Evolutionary conservation across 2,888 invertebrate species (phyloP).

Genomic region (Conus canariensis): DNA sequence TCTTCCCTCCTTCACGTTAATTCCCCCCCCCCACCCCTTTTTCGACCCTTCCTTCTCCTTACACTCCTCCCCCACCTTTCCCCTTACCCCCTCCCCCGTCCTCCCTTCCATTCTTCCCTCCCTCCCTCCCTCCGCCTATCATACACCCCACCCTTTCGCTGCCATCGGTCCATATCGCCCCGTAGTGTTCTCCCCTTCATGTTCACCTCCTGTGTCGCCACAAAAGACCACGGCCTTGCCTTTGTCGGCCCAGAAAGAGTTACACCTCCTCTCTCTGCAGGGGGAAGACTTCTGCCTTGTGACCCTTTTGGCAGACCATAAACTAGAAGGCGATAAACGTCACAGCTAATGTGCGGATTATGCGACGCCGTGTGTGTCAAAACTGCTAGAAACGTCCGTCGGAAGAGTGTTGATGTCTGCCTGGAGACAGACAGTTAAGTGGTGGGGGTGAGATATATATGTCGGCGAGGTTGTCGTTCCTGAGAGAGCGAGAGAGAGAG

Average conservation of each 20-base stretch:
- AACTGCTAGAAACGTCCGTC: background rate
- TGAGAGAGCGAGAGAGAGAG: background rate
- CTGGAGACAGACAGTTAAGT: background rate
- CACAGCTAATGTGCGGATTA: conserved; percentile 9
- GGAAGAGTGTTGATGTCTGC: background rate
- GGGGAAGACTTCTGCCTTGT: background rate
- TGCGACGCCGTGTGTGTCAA: conserved; percentile 10
- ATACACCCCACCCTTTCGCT: background rate
- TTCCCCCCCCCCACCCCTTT: background rate
- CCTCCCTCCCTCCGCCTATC: background rate
- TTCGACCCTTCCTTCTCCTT: background rate
- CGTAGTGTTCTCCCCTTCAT: too few species aligned
- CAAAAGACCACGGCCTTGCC: background rate
- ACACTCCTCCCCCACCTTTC: background rate
- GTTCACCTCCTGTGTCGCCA: background rate
- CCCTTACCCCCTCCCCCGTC: too few species aligned
- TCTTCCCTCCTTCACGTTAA: background rate
- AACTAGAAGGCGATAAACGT: conserved; percentile 1
- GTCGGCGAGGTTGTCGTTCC: background rate
- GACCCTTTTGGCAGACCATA: conserved; percentile 2
- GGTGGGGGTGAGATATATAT: background rate
- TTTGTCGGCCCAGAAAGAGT: background rate
- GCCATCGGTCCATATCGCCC: background rate
- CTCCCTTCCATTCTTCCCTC: too few species aligned
- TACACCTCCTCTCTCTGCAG: background rate